Base-by-base conservation (phyloP, 2,797 vertebrate species). In the Spheniscus humboldti region DNA sequence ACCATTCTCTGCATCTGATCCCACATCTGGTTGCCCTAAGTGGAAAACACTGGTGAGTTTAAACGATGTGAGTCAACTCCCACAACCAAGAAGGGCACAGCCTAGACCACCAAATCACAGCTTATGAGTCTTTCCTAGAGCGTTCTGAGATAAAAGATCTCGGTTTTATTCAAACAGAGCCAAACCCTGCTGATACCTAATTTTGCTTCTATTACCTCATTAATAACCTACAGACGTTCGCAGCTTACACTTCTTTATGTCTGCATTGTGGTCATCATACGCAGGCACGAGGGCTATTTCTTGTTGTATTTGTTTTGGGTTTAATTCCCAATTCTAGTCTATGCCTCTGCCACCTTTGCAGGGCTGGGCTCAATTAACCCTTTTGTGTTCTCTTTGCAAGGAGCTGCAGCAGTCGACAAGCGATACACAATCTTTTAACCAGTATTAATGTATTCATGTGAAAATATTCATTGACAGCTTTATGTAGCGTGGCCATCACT, bases 331-430 rank as follows among this genome's bases (percentile, higher is more conserved):
- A 27, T 79, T 82, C 95, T 56, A 25, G 20, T 73, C 86, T 90
- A 41, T 97, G 95, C 97, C 97, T 98, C 97, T 98, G 97, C 98
- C 98, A 98, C 98, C 98, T 98, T 98, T 97, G 97, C 98, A 98
- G 98, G 97, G 96, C 97, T 97, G 98, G 98, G 98, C 98, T 98
- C 98, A 98, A 98, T 99, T 99, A 99, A 99, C 98, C 98, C 98
- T 98, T 99, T 97, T 97, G 97, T 97, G 93, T 96, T 97, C 96
- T 92, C 81, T 95, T 96, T 95, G 96, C 96, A 98, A 98, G 66
- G 88, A 98, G 98, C 98, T 97, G 97, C 92, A 96, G 94, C 98
- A 97, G 97, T 98, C 97, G 82, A 98, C 98, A 93, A 97, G 86
- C 86, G 94, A 98, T 87, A 95, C 97, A 95, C 53, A 89, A 96